A percentile compares a stretch with the other conserved stretches of the same genome.
Evolutionary conservation across 2,797 vertebrate genomes (phyloP).

Genomic region (Monodelphis domestica): DNA sequence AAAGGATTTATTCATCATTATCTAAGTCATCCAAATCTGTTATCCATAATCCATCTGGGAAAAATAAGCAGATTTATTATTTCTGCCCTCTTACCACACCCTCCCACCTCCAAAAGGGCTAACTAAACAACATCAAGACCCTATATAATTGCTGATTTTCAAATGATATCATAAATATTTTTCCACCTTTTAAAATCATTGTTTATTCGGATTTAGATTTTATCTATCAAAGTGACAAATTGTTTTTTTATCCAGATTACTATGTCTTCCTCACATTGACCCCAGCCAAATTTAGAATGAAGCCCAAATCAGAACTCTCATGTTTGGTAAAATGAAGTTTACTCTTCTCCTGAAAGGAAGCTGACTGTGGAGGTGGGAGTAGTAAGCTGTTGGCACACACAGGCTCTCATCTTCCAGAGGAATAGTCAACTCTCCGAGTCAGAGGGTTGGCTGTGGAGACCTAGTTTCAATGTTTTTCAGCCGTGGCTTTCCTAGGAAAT

Average conservation of each 20-base stretch:
- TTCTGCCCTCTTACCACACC: slow-evolving; percentile 62
- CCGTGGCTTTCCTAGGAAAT: slow-evolving; percentile 7
- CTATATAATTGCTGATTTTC: slow-evolving; percentile 56
- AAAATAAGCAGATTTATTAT: not conserved
- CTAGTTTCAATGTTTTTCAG: slow-evolving; percentile 15
- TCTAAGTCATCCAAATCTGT: slow-evolving; percentile 31
- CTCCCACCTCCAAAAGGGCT: slow-evolving; percentile 78
- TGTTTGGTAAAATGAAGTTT: slow-evolving; percentile 30
- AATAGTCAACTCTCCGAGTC: not conserved
- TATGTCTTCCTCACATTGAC: slow-evolving; percentile 30
- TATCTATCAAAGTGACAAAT: slow-evolving; percentile 50
- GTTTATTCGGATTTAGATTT: slow-evolving; percentile 48
- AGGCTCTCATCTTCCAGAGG: not conserved
- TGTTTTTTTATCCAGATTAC: slow-evolving; percentile 51
- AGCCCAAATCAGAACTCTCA: slow-evolving; percentile 38
- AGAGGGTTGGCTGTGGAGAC: slow-evolving; percentile 7
- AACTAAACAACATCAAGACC: slow-evolving; percentile 57
- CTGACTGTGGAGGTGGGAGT: not conserved
- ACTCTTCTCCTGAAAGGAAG: slow-evolving; percentile 13
- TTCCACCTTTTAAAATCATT: slow-evolving; percentile 54
- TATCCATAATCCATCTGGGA: slow-evolving; percentile 48
- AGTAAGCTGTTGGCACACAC: not conserved
- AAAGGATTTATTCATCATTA: slow-evolving; percentile 16
- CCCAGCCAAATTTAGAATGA: slow-evolving; percentile 50
- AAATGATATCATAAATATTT: slow-evolving; percentile 52